A percentile compares a stretch with the other conserved stretches of the same genome.
These are phyloP conservation scores for Mallotus villosus DNA, from an alignment of 2,797 vertebrate genomes.

Conservation along the genomic window DNA sequence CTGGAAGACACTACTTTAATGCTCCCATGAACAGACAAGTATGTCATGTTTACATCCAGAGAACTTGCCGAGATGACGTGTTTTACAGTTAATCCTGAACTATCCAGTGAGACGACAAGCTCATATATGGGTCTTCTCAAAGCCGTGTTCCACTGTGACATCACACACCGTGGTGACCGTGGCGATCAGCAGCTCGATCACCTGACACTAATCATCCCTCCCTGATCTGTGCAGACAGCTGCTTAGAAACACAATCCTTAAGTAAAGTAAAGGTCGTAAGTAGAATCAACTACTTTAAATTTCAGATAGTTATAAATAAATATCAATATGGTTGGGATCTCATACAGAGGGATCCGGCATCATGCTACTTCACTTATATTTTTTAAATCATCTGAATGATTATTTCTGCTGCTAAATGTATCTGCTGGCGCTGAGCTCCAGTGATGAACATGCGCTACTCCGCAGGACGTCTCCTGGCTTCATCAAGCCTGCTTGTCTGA, in stretches of 20 bases:
- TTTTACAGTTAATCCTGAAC: constrained; percentile 15
- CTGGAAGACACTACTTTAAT: too few relatives aligned
- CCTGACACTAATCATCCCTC: neutral
- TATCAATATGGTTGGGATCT: neutral
- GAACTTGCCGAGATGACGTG: neutral
- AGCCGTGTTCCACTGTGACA: too few relatives aligned
- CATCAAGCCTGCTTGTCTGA: constrained; percentile 34
- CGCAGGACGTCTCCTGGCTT: neutral
- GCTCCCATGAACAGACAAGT: neutral
- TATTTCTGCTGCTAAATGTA: neutral
- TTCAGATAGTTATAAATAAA: constrained; percentile 16
- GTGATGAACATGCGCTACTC: neutral
- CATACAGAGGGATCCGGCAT: too few relatives aligned
- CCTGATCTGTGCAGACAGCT: constrained; percentile 51
- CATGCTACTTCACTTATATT: too few relatives aligned
- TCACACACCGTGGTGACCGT: too few relatives aligned
- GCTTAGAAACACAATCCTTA: constrained; percentile 16
- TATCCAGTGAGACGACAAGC: constrained; percentile 12
- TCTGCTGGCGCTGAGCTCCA: neutral
- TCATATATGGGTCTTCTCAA: constrained; percentile 14
- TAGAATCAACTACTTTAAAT: constrained; percentile 26
- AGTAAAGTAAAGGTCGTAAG: constrained; percentile 28
- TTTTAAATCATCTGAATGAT: too few relatives aligned
- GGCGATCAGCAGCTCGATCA: too few relatives aligned
- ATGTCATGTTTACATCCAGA: neutral